Percentiles rank a stretch among this genome's conserved stretches.
phyloP scores from a whole-genome alignment of 2,888 invertebrate genomes.

The Galerucella nymphaeae region DNA sequence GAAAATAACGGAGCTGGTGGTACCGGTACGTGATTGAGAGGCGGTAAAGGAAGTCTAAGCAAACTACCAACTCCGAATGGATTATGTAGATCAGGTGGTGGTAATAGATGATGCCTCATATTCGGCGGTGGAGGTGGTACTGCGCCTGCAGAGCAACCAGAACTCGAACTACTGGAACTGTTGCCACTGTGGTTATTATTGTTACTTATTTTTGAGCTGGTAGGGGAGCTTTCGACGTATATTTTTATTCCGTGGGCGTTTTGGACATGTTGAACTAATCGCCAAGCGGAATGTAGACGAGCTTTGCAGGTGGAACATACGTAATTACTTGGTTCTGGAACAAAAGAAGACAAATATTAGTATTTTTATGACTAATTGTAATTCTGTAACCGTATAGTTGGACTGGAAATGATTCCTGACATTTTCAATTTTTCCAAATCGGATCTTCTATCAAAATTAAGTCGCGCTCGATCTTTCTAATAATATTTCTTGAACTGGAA shows the following conservation, averaged over 20 bases:
- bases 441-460: conserved; percentile 3
- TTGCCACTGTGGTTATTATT: conserved; percentile 68
- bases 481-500: conserved; percentile 23
- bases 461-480: conserved; percentile 7
- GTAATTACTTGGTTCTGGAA: conserved; percentile 91
- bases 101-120: conserved; percentile 76
- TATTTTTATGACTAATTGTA: no score
- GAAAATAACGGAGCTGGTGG: conserved; percentile 81
- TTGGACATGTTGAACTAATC: conserved; percentile 93
- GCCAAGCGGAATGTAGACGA: conserved; percentile 93
- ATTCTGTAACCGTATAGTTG: not conserved
- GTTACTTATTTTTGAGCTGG: conserved; percentile 65
- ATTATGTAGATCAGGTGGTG: conserved; percentile 79
- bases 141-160: conserved; percentile 68
- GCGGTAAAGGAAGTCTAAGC: conserved; percentile 80
- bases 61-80: conserved; percentile 80
- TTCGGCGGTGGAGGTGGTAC: conserved; percentile 72
- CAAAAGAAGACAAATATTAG: not conserved
- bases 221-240: conserved; percentile 77
- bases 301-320: conserved; percentile 95
- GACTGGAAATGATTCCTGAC: not conserved
- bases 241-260: conserved; percentile 94
- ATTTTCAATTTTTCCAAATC: not conserved
- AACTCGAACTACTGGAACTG: conserved; percentile 66
- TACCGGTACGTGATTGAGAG: conserved; percentile 76